Conservation (phyloP, 30 jellyfish, hydroid and myxozoan species). For the Chironex yamaguchii region DNA sequence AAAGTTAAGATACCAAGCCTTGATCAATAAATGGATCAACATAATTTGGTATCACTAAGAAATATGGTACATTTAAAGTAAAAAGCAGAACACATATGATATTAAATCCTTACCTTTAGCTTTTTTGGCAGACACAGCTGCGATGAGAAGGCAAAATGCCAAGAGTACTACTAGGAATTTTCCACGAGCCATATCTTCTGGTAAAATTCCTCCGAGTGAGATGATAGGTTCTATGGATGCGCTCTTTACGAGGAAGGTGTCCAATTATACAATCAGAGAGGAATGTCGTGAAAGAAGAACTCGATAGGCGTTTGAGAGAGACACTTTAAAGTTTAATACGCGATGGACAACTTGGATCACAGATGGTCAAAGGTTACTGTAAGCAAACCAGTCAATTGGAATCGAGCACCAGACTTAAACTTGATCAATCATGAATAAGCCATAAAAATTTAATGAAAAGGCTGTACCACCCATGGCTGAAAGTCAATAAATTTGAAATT, state of each 20-base stretch:
- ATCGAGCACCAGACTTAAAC: neutral
- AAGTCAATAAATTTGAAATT: no score
- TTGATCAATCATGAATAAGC: neutral
- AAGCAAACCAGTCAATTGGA: neutral
- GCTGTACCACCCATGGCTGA: neutral
- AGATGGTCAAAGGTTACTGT: neutral
- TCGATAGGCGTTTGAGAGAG: neutral
- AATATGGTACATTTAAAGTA: no score
- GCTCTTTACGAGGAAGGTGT: neutral
- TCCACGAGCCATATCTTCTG: neutral
- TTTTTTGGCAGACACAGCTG: neutral
- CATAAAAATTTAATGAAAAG: neutral
- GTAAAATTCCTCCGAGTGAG: neutral
- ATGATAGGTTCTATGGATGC: neutral
- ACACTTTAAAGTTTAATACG: neutral
- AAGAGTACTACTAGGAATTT: neutral
- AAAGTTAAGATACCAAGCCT: no score
- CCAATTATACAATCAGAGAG: neutral
- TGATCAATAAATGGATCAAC: no score
- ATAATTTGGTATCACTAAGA: no score
- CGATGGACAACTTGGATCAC: neutral
- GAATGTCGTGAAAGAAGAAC: neutral
- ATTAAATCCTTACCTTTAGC: no score
- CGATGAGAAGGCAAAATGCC: neutral
- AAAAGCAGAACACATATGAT: no score